phyloP scores from a whole-genome alignment of 2,797 vertebrate species.

The Peromyscus attwateri region DNA sequence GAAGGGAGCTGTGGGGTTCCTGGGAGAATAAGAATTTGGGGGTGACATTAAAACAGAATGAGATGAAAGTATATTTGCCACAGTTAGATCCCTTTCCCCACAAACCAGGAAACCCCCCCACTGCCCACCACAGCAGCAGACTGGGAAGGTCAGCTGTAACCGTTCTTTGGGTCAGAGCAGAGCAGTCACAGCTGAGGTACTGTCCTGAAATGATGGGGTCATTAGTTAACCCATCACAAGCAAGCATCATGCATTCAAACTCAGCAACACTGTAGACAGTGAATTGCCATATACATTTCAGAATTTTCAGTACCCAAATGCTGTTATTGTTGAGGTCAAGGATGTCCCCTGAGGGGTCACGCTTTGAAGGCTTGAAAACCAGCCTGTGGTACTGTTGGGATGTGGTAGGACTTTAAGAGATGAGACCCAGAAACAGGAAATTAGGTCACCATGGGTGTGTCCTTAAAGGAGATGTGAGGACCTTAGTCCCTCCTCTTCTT shows the following conservation, averaged over 20 bases:
- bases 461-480: background rate
- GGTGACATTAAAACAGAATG: background rate
- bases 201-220: background rate
- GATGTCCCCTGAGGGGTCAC: background rate
- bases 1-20: background rate
- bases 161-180: background rate
- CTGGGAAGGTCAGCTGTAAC: background rate
- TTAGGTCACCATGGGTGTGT: background rate
- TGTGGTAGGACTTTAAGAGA: background rate
- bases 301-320: background rate
- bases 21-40: background rate
- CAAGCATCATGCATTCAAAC: background rate
- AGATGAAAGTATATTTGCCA: background rate
- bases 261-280: background rate
- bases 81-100: background rate
- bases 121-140: background rate
- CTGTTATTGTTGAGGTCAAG: background rate
- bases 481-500: background rate
- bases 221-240: background rate
- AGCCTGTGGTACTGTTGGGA: background rate
- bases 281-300: background rate
- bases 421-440: background rate
- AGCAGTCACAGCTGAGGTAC: background rate
- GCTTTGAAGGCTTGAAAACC: background rate
- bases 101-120: background rate